Evolutionary conservation across 2,888 invertebrate species (phyloP), one percentile per base, ranked within the genome.

Genomic region (Spodoptera picta): DNA sequence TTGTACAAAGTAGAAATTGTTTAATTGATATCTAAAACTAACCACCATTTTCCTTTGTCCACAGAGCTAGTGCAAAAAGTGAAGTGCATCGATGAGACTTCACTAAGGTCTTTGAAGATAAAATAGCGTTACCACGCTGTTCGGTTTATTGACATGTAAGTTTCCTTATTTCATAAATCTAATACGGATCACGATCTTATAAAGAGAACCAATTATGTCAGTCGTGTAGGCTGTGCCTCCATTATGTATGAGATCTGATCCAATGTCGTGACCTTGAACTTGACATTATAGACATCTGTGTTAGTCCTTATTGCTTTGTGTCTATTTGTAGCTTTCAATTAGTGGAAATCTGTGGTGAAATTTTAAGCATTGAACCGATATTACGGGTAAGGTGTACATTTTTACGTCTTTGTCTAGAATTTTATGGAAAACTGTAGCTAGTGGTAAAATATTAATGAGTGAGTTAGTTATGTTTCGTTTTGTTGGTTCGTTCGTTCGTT

Each of bases 71-170:
- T 86, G 86, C 77, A 73, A 65, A 23, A 71, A 87, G 84, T 88
- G 87, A 75, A 84, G 87, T 90, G 87, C 83, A 87, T 91, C 89
- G 87, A 93, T 92, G 92, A 90, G 82, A 89, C 87, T 83, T 77
- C 83, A 83, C 84, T 90, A 88, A 36, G 86, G 77, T 81, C 73
- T 83, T 69, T 75, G 75, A 71, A 80, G 82, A 80, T 4, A 82
- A 82, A 81, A 65, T 80, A 82, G 83, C 85, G 86, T 86, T 88
- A 85, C 83, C 92, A 92, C 89, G 87, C 93, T 92, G 92, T 86
- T 86, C 88, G 86, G 77, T 86, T 82, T 81, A 85, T 81, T 84
- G 69, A 89, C 82, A 77, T 92, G 93, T 93, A 85, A 92, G 92
- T 92, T 73, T 42, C 19, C 41, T 49, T 60, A 47, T 58, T 58